A percentile compares a stretch with the other conserved stretches of the same genome.
phyloP scores from a whole-genome alignment of 2,113 vertebrate genomes.

The Pangasianodon gigas region DNA sequence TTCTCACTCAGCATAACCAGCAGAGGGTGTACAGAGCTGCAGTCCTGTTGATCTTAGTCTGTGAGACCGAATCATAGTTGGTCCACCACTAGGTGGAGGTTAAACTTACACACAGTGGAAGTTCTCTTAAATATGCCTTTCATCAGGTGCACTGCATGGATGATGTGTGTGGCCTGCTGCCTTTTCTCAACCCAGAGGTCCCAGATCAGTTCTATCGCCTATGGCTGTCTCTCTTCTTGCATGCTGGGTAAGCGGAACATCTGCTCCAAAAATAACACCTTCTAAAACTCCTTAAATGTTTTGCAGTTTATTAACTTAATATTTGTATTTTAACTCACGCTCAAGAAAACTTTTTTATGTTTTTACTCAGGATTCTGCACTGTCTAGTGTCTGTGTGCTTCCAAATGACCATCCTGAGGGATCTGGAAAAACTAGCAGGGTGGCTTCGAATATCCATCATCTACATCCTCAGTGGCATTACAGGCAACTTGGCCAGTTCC shows the following conservation, averaged over 20 bases:
- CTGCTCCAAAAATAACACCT: background rate
- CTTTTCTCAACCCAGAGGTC: slow-evolving; percentile 95
- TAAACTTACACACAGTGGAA: background rate
- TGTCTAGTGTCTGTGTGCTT: slow-evolving; percentile 95
- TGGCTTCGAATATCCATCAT: slow-evolving; percentile 99
- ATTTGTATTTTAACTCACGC: background rate
- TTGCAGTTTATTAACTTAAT: background rate
- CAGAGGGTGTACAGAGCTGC: slow-evolving; percentile 29
- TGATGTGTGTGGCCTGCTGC: slow-evolving; percentile 94
- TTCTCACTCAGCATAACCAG: background rate
- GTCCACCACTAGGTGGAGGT: slow-evolving; percentile 26
- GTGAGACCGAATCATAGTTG: background rate
- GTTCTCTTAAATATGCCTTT: slow-evolving; percentile 10
- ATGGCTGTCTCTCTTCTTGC: slow-evolving; percentile 97
- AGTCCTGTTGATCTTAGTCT: background rate
- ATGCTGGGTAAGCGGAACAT: slow-evolving; percentile 83
- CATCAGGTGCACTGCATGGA: slow-evolving; percentile 97
- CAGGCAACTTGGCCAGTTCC: slow-evolving; percentile 94
- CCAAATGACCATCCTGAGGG: slow-evolving; percentile 97
- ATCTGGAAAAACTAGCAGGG: slow-evolving; percentile 96
- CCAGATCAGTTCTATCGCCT: slow-evolving; percentile 99
- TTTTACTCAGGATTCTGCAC: slow-evolving; percentile 87
- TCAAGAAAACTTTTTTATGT: slow-evolving; percentile 70
- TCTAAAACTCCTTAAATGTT: background rate
- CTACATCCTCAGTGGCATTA: slow-evolving; percentile 95